These are phyloP conservation scores for Caenorhabditis sp. DNA, from an alignment of 2,888 invertebrate species.

Conservation along the genomic window DNA sequence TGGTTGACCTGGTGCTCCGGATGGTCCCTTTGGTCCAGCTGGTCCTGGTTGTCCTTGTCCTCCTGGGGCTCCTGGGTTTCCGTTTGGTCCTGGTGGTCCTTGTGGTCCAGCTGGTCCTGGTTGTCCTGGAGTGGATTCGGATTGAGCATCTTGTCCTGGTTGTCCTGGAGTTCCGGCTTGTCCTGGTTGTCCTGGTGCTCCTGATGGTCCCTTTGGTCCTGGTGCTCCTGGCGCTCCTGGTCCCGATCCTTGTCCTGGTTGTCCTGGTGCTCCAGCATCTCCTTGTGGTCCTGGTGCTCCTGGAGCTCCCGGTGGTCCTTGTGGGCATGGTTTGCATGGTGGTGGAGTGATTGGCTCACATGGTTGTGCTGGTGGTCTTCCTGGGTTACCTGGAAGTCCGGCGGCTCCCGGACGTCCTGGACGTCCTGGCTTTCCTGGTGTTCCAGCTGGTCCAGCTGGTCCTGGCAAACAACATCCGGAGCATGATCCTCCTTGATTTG, in stretches of 20 bases:
- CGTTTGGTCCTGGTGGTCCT: constrained; percentile 45
- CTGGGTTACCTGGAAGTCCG: constrained; percentile 56
- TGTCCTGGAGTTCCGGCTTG: constrained; percentile 45
- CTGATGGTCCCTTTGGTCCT: constrained; percentile 56
- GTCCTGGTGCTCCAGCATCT: constrained; percentile 50
- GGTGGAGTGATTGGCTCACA: constrained; percentile 58
- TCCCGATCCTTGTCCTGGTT: constrained; percentile 54
- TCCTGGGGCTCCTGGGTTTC: constrained; percentile 54
- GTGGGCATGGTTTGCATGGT: constrained; percentile 57
- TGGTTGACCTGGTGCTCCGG: constrained; percentile 44
- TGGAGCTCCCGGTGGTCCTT: constrained; percentile 53
- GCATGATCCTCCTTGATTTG: constrained; percentile 45
- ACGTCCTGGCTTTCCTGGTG: constrained; percentile 59
- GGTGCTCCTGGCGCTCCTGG: constrained; percentile 48
- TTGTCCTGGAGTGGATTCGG: constrained; percentile 41
- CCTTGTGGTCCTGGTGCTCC: constrained; percentile 57
- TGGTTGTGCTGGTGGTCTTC: constrained; percentile 48
- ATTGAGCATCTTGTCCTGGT: constrained; percentile 47
- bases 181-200: constrained; percentile 59
- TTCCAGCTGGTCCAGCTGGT: constrained; percentile 60
- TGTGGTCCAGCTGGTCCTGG: constrained; percentile 51
- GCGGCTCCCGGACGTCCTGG: constrained; percentile 54
- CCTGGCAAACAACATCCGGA: constrained; percentile 61
- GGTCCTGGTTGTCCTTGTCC: constrained; percentile 44
- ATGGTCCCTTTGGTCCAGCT: constrained; percentile 45